Base-by-base conservation (phyloP, 2,797 vertebrate genomes). In the Anabas testudineus region DNA sequence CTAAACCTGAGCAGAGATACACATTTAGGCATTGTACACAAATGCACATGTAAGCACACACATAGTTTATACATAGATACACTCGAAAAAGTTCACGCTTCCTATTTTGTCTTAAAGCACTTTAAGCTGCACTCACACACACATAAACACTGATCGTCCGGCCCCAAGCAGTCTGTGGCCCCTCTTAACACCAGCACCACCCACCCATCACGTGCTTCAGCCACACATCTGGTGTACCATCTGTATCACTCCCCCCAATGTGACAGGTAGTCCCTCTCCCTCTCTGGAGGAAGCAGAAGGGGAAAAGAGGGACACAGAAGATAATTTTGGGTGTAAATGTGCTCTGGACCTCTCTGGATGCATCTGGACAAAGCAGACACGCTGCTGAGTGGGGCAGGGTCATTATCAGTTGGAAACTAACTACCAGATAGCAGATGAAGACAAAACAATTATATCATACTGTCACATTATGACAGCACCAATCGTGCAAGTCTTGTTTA, bases 141-240 rank as follows among this genome's bases (percentile, higher is more conserved):
- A 54, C 58, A 61, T 49, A 49, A 21, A 65, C 67, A 65, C 63
- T 74, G 69, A 71, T 76, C 73, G 76, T 37, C 19, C 58, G 49
- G 79, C 75, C 60, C 45, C 52, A 56, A 61, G 71, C 77, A 66
- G 72, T 71, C 81, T 51, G 72, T 66, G 82, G 87, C 77, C 83
- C 83, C 81, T 84, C 82, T 82, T 83, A 86, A 86, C 87, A 88
- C 88, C 84, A 79, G 74, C 80, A 74, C 82, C 78, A 26, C 83
- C 80, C 85, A 84, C 74, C 79, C 76, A 76, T 92, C 92, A 93
- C 88, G 78, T 87, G 90, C 80, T 88, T 51, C 68, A 87, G 90
- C 91, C 92, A 89, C 94, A 94, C 94, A 95, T 94, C 94, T 94
- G 94, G 88, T 76, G 78, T 37, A 71, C 94, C 94, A 94, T 94